Conservation (phyloP, 2,113 vertebrate genomes). For the Marmota monax region DNA sequence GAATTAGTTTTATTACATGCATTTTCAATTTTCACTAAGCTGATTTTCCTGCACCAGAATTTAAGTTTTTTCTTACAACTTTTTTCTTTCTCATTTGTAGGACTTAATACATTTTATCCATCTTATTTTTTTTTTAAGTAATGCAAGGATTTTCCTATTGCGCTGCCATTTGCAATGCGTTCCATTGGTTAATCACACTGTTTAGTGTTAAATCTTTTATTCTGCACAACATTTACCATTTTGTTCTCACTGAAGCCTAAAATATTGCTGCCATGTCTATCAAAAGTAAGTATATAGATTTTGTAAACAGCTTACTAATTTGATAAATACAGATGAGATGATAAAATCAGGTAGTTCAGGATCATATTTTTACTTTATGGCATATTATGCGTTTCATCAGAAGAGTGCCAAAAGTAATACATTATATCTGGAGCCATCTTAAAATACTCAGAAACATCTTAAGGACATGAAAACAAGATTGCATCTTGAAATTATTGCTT, state of each 20-base stretch:
- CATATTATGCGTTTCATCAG: background rate
- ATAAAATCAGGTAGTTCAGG: background rate
- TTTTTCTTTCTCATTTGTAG: slow-evolving; percentile 70
- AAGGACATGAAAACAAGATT: background rate
- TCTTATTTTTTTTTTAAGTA: slow-evolving; percentile 59
- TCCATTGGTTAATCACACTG: slow-evolving; percentile 56
- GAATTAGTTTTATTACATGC: slow-evolving; percentile 82
- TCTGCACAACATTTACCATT: slow-evolving; percentile 14
- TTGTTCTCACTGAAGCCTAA: background rate
- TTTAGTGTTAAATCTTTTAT: slow-evolving; percentile 46
- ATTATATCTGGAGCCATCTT: background rate
- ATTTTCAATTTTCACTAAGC: slow-evolving; percentile 83
- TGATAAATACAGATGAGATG: background rate
- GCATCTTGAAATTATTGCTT: background rate
- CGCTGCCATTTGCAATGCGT: slow-evolving; percentile 23
- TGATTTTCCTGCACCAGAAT: slow-evolving; percentile 78
- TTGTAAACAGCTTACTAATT: slow-evolving; percentile 39
- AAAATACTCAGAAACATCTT: background rate
- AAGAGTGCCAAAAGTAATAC: background rate
- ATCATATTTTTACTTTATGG: slow-evolving; percentile 50
- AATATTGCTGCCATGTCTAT: background rate
- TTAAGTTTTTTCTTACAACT: slow-evolving; percentile 70
- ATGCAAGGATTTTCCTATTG: slow-evolving; percentile 59
- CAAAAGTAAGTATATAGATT: background rate
- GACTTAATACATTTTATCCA: slow-evolving; percentile 77